Evolutionary conservation across 2,888 invertebrate species (phyloP), one percentile per base, ranked within the genome.

Genomic region (Endotricha flammealis): DNA sequence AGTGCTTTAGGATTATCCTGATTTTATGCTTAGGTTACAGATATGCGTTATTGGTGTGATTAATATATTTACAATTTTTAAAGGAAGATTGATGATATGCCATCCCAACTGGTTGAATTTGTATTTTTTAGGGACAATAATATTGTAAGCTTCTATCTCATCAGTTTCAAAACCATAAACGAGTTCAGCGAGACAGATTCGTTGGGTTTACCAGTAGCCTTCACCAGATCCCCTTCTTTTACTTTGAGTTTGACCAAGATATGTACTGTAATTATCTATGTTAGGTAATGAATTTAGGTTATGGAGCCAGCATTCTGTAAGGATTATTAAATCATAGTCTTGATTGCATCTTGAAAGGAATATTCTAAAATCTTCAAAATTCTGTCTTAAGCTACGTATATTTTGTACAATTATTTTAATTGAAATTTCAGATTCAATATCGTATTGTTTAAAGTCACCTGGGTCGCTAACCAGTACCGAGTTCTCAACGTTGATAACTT

Each of bases 261-360:
- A 17, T 4, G 4, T 17, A 17, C 4, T 17, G 7, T 17, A 17
- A 17, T 17, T 7, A 4, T 4, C 4, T 17, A 17, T 17, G 6
- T 14, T 10, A 8, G 32, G 32, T 3, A 32, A 16, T 8, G 3
- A 3, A 7, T 32, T n/a, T 6, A 9, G 9, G 12, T 25, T 11
- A n/a, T 11, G 25, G 1, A 34, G 20, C 34, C 34, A 34, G 12
- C 34, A 34, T 16, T 34, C 34, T 3, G 34, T 34, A 3, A 34
- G 11, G 4, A 34, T 9, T n/a, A n/a, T n/a, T n/a, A n/a, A n/a
- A n/a, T n/a, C n/a, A n/a, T n/a, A n/a, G n/a, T n/a, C n/a, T n/a
- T n/a, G n/a, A n/a, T n/a, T n/a, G n/a, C n/a, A n/a, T n/a, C n/a
- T n/a, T n/a, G n/a, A n/a, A n/a, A n/a, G n/a, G n/a, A n/a, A n/a